These are phyloP conservation scores for Carterocephalus palaemon DNA, from an alignment of 2,888 invertebrate genomes.

Conservation along the genomic window DNA sequence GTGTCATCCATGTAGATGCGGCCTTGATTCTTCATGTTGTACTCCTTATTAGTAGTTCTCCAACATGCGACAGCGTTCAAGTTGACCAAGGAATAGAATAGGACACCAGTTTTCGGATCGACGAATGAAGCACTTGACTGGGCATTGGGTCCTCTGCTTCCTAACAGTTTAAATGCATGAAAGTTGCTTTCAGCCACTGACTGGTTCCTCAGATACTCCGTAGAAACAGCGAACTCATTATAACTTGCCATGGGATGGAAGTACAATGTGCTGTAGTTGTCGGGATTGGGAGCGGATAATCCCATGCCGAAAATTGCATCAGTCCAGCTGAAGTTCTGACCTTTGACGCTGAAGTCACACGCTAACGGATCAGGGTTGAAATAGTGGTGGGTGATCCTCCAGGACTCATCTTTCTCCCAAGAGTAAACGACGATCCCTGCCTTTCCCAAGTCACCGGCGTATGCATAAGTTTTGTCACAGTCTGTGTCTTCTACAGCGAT, in stretches of 20 bases:
- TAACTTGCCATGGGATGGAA: slow-evolving; percentile 89
- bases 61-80: slow-evolving; percentile 88
- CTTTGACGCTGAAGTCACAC: slow-evolving; percentile 85
- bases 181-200: slow-evolving; percentile 77
- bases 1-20: slow-evolving; percentile 84
- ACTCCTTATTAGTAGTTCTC: slow-evolving; percentile 83
- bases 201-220: slow-evolving; percentile 81
- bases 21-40: slow-evolving; percentile 84
- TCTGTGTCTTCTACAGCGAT: slow-evolving; percentile 87
- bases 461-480: slow-evolving; percentile 85
- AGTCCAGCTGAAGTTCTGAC: slow-evolving; percentile 85
- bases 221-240: slow-evolving; percentile 87
- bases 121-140: slow-evolving; percentile 87
- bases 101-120: slow-evolving; percentile 83
- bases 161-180: slow-evolving; percentile 82
- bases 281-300: slow-evolving; percentile 80
- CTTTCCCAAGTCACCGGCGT: slow-evolving; percentile 84
- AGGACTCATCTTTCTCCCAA: slow-evolving; percentile 84
- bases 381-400: slow-evolving; percentile 85
- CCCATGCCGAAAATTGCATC: slow-evolving; percentile 88
- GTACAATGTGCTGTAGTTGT: slow-evolving; percentile 85
- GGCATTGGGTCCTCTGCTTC: slow-evolving; percentile 83
- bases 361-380: slow-evolving; percentile 85
- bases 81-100: slow-evolving; percentile 87
- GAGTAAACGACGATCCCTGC: slow-evolving; percentile 87